Base-by-base conservation (phyloP, 2,113 vertebrate species). In the Chauna torquata region DNA sequence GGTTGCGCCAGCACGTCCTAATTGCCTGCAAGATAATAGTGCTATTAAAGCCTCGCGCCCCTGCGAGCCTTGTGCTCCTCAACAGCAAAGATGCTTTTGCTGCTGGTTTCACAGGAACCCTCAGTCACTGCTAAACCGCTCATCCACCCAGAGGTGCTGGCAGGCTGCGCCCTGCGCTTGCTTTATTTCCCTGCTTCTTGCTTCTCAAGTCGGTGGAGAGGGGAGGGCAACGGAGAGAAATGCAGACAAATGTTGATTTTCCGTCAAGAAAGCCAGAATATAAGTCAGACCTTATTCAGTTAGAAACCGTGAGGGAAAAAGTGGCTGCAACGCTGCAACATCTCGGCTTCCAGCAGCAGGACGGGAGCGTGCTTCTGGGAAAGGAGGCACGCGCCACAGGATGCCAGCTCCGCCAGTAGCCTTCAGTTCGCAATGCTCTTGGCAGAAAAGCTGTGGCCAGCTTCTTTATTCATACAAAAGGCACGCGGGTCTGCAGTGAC, bases 11-110 rank as follows among this genome's bases (percentile, higher is more conserved):
- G 92, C 0, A 1, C 83, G 88, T 78, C 82, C 88, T 96, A 96
- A 94, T 95, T 97, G 94, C 94, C 90, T 93, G 82, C 78, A 92
- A 93, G 92, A 97, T 96, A 96, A 96, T 93, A 64, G 86, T 95
- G 76, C 94, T 90, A 92, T 96, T 97, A 97, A 97, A 90, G 81
- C 86, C 83, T 89, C 72, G 83, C 78, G 80, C 82, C 90, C 69
- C 93, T 77, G 45, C 40, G 50, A 96, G 92, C 64, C 88, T 78
- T 96, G 95, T 68, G 64, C 85, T 86, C 59, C 82, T 90, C 23
- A 0, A 64, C 28, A 96, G 94, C 94, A 95, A 93, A 96, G 64
- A 90, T 92, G 95, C 86, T 92, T 96, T 95, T 81, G 94, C 81
- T 88, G 88, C 74, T 90, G 82, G 47, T 95, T 96, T 95, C 90